phyloP scores from a whole-genome alignment of 2,113 vertebrate species.

The Myiozetetes cayanensis region DNA sequence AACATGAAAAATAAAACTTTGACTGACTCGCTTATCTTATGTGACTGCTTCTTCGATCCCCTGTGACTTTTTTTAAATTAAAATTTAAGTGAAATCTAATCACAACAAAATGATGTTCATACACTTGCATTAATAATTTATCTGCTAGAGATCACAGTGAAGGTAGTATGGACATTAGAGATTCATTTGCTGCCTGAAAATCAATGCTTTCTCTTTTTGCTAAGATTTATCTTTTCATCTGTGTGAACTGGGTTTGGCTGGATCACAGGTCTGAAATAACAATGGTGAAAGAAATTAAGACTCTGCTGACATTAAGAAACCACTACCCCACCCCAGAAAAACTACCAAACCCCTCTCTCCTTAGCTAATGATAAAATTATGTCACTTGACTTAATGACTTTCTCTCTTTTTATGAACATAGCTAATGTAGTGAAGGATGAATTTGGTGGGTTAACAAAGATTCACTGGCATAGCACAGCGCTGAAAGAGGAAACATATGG shows the following conservation, averaged over 20 bases:
- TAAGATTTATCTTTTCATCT: conserved; percentile 45
- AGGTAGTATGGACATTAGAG: conserved; percentile 63
- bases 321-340: background rate
- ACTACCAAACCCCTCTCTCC: background rate
- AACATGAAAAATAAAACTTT: conserved; percentile 82
- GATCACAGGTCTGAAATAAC: conserved; percentile 46
- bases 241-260: conserved; percentile 26
- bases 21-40: conserved; percentile 72
- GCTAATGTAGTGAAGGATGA: background rate
- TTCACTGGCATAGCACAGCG: background rate
- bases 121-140: conserved; percentile 78
- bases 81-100: conserved; percentile 80
- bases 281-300: conserved; percentile 37
- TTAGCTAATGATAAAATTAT: background rate
- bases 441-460: background rate
- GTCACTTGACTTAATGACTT: conserved; percentile 12
- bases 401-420: background rate
- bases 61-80: conserved; percentile 76
- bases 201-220: conserved; percentile 50
- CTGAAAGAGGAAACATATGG: background rate
- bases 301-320: background rate
- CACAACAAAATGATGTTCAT: conserved; percentile 79
- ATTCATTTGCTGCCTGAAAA: conserved; percentile 56
- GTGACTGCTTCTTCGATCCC: conserved; percentile 68
- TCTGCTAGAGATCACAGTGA: conserved; percentile 65